Percentiles rank a stretch among this genome's conserved stretches.
These are phyloP conservation scores for Enchytraeus crypticus DNA, from an alignment of 2,888 invertebrate species.

Conservation along the genomic window DNA sequence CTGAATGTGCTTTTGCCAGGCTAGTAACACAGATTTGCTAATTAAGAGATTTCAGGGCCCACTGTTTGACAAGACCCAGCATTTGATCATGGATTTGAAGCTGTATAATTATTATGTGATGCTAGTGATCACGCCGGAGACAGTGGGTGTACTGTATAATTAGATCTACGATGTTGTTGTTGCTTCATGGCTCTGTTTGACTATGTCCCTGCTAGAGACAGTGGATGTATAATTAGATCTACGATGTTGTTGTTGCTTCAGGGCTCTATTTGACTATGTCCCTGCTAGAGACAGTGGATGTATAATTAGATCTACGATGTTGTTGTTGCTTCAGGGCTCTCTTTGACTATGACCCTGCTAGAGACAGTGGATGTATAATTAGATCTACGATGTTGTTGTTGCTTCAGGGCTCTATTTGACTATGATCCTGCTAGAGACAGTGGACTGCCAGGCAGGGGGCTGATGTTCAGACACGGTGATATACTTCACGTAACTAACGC, in stretches of 20 bases:
- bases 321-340: background rate
- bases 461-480: conserved; percentile 93
- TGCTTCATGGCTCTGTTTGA: conserved; percentile 7
- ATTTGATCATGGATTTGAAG: too few relatives aligned
- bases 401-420: conserved; percentile 81
- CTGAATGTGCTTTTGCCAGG: too few relatives aligned
- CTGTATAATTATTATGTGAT: too few relatives aligned
- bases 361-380: background rate
- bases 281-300: background rate
- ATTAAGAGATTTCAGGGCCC: too few relatives aligned
- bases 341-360: background rate
- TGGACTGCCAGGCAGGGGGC: conserved; percentile 85
- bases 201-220: too few relatives aligned
- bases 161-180: background rate
- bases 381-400: background rate
- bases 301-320: background rate
- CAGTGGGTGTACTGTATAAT: too few relatives aligned
- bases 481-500: conserved; percentile 98
- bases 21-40: too few relatives aligned
- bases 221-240: background rate
- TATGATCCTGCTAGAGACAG: conserved; percentile 98
- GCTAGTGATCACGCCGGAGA: too few relatives aligned
- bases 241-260: background rate
- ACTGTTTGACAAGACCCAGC: too few relatives aligned
- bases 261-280: conserved; percentile 12